These are phyloP conservation scores for Rhinichthys klamathensis DNA, from an alignment of 2,113 vertebrate species.

Conservation along the genomic window DNA sequence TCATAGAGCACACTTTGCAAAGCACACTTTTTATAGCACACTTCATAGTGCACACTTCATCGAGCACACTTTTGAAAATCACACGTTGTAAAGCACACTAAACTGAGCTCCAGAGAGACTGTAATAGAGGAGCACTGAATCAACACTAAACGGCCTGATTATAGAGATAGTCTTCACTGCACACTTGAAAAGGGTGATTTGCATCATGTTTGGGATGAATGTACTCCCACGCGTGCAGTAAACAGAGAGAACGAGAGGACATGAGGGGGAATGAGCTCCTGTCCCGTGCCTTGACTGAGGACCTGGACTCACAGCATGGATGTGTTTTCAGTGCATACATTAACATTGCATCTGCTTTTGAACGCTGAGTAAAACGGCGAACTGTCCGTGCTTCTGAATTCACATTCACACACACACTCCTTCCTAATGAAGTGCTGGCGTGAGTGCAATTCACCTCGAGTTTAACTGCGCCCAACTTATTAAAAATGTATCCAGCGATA, in stretches of 20 bases:
- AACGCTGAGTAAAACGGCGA: background rate
- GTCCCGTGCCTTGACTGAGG: background rate
- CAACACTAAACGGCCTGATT: background rate
- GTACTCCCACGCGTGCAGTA: background rate
- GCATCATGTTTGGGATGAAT: constrained; percentile 13
- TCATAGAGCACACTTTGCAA: no score
- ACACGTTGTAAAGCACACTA: constrained; percentile 11
- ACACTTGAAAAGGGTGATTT: background rate
- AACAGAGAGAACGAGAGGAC: constrained; percentile 9
- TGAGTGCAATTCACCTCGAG: background rate
- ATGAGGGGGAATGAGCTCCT: no score
- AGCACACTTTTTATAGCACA: no score
- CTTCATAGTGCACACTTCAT: no score
- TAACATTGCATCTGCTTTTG: background rate
- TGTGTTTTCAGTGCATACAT: constrained; percentile 15
- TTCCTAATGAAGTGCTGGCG: constrained; percentile 42
- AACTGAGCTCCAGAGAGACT: constrained; percentile 44
- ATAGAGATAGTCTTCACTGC: background rate
- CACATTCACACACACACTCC: background rate
- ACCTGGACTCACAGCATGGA: background rate
- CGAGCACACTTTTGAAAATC: no score
- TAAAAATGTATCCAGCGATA: constrained; percentile 29
- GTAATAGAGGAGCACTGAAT: background rate
- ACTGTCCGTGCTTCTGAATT: background rate
- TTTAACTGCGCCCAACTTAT: constrained; percentile 17